phyloP scores from a whole-genome alignment of 2,888 invertebrate genomes.

The Platycnemis pennipes region DNA sequence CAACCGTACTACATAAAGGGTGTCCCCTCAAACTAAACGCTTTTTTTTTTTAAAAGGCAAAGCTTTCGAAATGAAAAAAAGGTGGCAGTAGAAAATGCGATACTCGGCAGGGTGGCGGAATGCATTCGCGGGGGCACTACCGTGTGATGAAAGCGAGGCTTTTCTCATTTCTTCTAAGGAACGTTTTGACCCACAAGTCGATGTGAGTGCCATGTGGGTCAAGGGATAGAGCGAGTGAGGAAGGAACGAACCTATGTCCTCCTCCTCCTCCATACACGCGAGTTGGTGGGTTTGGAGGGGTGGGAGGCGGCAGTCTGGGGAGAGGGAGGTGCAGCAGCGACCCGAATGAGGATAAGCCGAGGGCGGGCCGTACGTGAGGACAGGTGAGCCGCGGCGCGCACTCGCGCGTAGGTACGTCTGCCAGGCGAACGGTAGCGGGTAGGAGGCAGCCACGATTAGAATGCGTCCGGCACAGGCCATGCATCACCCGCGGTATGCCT shows the following conservation, averaged over 20 bases:
- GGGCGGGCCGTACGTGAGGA: background rate
- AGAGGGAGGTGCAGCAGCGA: background rate
- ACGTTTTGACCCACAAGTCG: constrained; percentile 19
- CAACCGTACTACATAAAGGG: background rate
- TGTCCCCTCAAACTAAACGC: background rate
- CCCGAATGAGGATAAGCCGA: background rate
- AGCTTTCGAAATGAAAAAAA: background rate
- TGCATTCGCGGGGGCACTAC: background rate
- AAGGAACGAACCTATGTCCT: background rate
- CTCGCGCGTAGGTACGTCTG: background rate
- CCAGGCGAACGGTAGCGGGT: background rate
- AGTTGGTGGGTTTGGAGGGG: background rate
- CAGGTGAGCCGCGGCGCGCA: background rate
- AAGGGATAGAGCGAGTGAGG: background rate
- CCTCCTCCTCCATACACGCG: background rate
- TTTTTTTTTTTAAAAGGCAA: background rate
- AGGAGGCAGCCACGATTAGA: background rate
- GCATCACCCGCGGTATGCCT: background rate
- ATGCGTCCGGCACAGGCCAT: background rate
- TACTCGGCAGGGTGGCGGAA: background rate
- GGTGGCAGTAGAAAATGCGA: background rate
- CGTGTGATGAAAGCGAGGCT: background rate
- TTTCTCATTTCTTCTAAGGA: background rate
- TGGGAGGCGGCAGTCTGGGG: background rate
- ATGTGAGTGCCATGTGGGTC: background rate